Base-by-base conservation (phyloP, 1,140 invertebrate species). In the Halyomorpha halys region DNA sequence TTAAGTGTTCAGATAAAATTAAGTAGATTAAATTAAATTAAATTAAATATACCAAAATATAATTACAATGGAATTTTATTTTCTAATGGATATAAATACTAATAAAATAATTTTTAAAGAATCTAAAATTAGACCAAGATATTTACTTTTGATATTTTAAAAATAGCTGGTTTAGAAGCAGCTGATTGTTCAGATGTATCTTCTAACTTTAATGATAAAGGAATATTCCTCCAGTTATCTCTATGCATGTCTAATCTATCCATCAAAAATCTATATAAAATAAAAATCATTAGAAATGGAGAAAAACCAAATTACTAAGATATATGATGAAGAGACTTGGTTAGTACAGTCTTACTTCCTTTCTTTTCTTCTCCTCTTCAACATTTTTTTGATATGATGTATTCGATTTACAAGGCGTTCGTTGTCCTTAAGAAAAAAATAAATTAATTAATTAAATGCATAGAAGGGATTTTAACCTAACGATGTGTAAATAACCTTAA, bases 381-480 rank as follows among this genome's bases (percentile, higher is more conserved):
- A 34, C 2, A 70, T 65, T 66, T 69, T 70, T 15, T 69, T 64
- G 2, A 72, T 69, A 56, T 70, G 64, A 18, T 71, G 71, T 16
- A 72, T 68, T 59, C 81, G 80, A 75, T 82, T 81, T 21, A 83
- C 77, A 67, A 83, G 75, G 72, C 80, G 76, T 74, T 83, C 80
- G 73, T 84, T 84, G 71, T 82, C 79, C 76, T 71, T 34, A 51
- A 70, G 11, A 39, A 6, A 11, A 39, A 39, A 18, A 47, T 2
- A 54, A 61, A 19, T 47, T 65, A 39, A 11, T 2, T 16, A 18
- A 53, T 34, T 39, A 44, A 13, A 49, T 47, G 6, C 44, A 18
- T 45, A 27, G 61, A 47, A 4, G 4, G 14, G 13, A 5, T 5
- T 15, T 18, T n/a, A 13, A 53, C 3, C 27, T 30, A 30, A 30